Conservation (phyloP, 2,888 invertebrate genomes). For the Cancer borealis region DNA sequence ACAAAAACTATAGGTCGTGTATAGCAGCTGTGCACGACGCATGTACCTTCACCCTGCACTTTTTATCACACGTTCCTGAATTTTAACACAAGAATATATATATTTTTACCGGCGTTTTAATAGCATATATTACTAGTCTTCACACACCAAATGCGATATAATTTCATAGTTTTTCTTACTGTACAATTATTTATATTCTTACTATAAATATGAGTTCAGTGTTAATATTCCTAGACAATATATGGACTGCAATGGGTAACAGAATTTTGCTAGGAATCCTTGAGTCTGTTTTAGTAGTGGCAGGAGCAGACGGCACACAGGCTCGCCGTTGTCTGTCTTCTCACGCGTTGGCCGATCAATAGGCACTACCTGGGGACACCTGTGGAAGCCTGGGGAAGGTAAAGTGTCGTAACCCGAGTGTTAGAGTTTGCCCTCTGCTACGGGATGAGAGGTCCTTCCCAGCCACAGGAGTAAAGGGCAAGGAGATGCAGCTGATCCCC, state of each 20-base stretch:
- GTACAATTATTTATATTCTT: not conserved
- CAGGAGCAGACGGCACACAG: not conserved
- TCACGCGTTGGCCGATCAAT: not conserved
- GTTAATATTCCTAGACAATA: not conserved
- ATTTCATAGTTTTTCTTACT: not conserved
- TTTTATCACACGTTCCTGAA: not conserved
- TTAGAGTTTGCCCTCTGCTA: not conserved
- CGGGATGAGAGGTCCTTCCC: not conserved
- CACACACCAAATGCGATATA: not conserved
- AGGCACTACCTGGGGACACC: conserved; percentile 35
- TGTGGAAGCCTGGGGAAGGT: conserved; percentile 18
- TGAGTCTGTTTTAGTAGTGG: not conserved
- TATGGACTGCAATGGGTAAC: not conserved
- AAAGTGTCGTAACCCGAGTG: conserved; percentile 7
- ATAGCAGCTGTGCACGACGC: conserved; percentile 4
- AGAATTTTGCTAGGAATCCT: not conserved
- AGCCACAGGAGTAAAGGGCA: not conserved
- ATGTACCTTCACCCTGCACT: not conserved
- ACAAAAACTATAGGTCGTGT: not conserved
- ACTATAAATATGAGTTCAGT: not conserved
- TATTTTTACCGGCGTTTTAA: not conserved
- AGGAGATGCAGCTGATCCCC: not conserved
- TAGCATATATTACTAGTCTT: not conserved
- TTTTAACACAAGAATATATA: not conserved
- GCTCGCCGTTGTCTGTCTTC: not conserved